Percentiles rank a stretch among this genome's conserved stretches.
Evolutionary conservation across 2,113 vertebrate genomes (phyloP).

Genomic region (Oceanites oceanicus): DNA sequence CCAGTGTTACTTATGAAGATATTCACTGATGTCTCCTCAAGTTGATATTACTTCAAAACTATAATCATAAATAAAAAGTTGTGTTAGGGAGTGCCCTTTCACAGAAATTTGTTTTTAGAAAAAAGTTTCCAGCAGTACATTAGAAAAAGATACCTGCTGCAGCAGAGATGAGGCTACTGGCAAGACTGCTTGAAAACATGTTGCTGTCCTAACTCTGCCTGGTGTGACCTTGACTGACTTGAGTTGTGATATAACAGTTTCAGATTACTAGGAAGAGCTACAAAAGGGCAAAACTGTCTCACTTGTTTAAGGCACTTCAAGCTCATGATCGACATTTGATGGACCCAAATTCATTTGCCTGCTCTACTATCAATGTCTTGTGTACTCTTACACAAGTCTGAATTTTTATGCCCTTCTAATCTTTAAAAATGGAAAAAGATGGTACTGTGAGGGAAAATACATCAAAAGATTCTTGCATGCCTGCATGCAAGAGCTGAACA

Average conservation of each 20-base stretch:
- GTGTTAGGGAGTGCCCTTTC: neutral
- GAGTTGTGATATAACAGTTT: neutral
- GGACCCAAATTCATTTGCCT: neutral
- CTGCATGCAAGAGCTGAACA: neutral
- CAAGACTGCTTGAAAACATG: neutral
- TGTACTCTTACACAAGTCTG: neutral
- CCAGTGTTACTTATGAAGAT: neutral
- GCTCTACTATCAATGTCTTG: accelerated
- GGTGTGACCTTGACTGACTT: neutral
- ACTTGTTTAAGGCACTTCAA: neutral
- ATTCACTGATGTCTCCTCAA: neutral
- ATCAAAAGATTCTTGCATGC: neutral
- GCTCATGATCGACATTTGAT: neutral
- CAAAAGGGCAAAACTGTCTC: neutral
- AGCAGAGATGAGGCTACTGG: neutral
- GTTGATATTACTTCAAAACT: neutral
- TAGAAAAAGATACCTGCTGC: neutral
- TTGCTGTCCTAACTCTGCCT: neutral
- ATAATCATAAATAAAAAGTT: neutral
- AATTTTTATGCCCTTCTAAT: neutral
- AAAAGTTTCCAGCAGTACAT: neutral
- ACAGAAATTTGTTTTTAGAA: neutral
- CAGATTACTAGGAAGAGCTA: neutral
- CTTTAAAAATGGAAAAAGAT: neutral
- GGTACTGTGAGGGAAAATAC: neutral